Percentiles rank a stretch among this genome's conserved stretches.
Conservation (phyloP, 2,797 vertebrate species). For the Lateolabrax maculatus region DNA sequence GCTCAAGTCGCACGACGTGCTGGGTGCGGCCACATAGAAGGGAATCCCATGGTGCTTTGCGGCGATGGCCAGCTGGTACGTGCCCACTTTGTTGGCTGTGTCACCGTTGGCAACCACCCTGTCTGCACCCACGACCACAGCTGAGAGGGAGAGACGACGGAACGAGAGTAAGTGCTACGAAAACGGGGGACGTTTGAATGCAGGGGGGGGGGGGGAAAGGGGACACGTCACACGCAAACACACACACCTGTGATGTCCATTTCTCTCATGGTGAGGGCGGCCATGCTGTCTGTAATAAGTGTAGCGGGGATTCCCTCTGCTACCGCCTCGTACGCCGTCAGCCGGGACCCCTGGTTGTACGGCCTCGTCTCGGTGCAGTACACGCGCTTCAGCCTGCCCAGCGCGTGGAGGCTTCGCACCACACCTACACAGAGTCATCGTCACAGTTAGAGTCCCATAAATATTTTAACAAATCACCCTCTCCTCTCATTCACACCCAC, state of each 20-base stretch:
- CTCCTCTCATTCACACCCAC: conserved; percentile 4
- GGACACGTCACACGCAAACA: conserved; percentile 46
- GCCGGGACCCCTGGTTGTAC: conserved; percentile 94
- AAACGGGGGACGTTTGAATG: background rate
- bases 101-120: conserved; percentile 94
- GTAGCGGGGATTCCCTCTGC: conserved; percentile 91
- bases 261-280: conserved; percentile 90
- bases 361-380: conserved; percentile 95
- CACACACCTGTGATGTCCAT: conserved; percentile 88
- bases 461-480: background rate
- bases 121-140: conserved; percentile 94
- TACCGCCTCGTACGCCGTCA: conserved; percentile 92
- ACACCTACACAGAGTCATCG: conserved; percentile 82
- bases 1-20: conserved; percentile 91
- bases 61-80: conserved; percentile 92
- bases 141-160: conserved; percentile 67
- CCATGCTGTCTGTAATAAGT: conserved; percentile 94
- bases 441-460: background rate
- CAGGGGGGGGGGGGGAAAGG: too few species aligned
- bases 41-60: conserved; percentile 92
- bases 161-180: background rate
- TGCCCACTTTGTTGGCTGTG: conserved; percentile 95
- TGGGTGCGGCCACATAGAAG: conserved; percentile 95
- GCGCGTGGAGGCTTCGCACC: conserved; percentile 89
- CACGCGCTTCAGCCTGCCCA: conserved; percentile 87